phyloP scores from a whole-genome alignment of 2,888 invertebrate genomes.

The Caenorhabditis panamensis region DNA sequence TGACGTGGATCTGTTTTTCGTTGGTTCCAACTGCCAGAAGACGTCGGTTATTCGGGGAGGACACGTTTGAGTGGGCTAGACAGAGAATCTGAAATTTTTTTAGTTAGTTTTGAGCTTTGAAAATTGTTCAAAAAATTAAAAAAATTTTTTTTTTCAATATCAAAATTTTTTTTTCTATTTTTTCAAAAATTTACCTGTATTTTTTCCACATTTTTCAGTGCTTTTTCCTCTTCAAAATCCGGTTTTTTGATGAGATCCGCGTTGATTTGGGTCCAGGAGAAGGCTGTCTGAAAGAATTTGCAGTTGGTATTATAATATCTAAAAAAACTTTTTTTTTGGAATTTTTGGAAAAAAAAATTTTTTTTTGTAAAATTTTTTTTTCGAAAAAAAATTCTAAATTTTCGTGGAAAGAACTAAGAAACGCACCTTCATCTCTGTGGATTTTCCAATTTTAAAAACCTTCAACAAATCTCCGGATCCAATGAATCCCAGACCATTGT shows the following conservation, averaged over 20 bases:
- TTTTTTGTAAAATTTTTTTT: too few species aligned
- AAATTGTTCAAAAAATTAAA: too few species aligned
- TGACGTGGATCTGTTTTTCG: conserved; percentile 63
- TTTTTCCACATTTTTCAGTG: conserved; percentile 31
- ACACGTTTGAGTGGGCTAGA: conserved; percentile 36
- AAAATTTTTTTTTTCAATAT: too few species aligned
- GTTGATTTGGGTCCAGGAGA: not conserved
- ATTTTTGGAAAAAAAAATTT: not conserved
- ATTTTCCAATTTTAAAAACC: conserved; percentile 15
- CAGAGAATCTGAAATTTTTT: conserved; percentile 67
- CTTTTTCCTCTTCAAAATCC: conserved; percentile 29
- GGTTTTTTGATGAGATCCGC: not conserved
- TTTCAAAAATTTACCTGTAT: conserved; percentile 13
- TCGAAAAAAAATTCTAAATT: conserved; percentile 2
- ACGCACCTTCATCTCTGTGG: not conserved
- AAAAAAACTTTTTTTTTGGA: not conserved
- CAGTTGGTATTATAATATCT: not conserved
- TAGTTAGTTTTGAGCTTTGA: too few species aligned
- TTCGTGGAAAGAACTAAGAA: not conserved
- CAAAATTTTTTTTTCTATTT: too few species aligned
- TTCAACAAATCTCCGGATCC: conserved; percentile 39
- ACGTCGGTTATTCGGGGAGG: conserved; percentile 13
- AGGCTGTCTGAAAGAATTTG: not conserved
- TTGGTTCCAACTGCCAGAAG: conserved; percentile 63
- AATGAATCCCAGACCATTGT: conserved; percentile 6